These are phyloP conservation scores for Rhinolophus ferrumequinum DNA, from an alignment of 2,113 vertebrate species.

Conservation along the genomic window DNA sequence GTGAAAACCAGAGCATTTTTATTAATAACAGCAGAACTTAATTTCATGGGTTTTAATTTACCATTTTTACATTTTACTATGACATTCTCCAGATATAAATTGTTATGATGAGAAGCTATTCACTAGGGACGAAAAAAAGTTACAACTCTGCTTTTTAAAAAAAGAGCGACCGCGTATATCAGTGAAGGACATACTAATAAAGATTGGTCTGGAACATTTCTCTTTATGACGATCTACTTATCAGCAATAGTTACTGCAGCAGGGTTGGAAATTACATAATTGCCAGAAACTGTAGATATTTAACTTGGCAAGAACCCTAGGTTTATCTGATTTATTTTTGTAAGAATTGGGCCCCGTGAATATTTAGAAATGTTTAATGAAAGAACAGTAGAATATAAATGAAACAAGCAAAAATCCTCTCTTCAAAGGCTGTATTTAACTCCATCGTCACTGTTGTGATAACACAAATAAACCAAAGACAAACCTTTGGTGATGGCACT, in stretches of 20 bases:
- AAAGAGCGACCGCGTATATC: slow-evolving; percentile 87
- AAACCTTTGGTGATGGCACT: slow-evolving; percentile 73
- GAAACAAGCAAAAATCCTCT: slow-evolving; percentile 84
- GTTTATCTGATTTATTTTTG: slow-evolving; percentile 91
- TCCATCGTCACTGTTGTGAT: slow-evolving; percentile 84
- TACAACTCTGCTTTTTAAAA: slow-evolving; percentile 80
- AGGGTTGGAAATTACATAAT: slow-evolving; percentile 92
- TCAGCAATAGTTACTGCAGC: slow-evolving; percentile 87
- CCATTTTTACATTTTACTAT: slow-evolving; percentile 86
- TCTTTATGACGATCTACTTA: slow-evolving; percentile 89
- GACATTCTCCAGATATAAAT: slow-evolving; percentile 92
- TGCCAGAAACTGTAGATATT: slow-evolving; percentile 92
- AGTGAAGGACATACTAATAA: slow-evolving; percentile 89
- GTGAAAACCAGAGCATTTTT: slow-evolving; percentile 84
- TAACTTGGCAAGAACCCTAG: slow-evolving; percentile 88
- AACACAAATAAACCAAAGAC: slow-evolving; percentile 87
- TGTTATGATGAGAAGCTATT: slow-evolving; percentile 89
- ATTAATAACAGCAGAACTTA: slow-evolving; percentile 86
- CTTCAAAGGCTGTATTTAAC: slow-evolving; percentile 86
- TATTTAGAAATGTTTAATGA: slow-evolving; percentile 91
- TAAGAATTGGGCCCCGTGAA: slow-evolving; percentile 88
- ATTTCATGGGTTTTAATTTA: slow-evolving; percentile 87
- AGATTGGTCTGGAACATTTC: slow-evolving; percentile 90
- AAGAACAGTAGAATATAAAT: slow-evolving; percentile 88
- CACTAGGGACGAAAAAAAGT: slow-evolving; percentile 81